These are phyloP conservation scores for Ailuropoda melanoleuca DNA, from an alignment of 2,113 vertebrate species.

Conservation along the genomic window DNA sequence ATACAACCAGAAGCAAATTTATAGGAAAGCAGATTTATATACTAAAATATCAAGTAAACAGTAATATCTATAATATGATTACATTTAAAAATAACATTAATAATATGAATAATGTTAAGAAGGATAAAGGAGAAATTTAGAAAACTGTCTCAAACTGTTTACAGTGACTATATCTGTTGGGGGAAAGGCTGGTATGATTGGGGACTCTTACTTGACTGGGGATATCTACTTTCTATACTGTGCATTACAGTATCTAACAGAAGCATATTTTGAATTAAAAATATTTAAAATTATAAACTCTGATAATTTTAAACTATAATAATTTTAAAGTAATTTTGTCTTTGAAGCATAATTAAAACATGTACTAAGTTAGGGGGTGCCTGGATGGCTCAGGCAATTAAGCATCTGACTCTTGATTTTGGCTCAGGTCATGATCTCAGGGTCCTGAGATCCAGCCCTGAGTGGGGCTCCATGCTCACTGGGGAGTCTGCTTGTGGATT, in stretches of 20 bases:
- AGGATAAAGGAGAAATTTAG: conserved; percentile 11
- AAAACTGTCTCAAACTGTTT: background rate
- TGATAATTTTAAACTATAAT: conserved; percentile 28
- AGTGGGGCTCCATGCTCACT: background rate
- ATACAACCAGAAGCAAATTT: background rate
- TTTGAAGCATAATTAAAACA: conserved; percentile 1
- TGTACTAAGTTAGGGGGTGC: background rate
- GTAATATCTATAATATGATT: background rate
- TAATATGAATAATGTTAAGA: background rate
- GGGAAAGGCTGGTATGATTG: background rate
- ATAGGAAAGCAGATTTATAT: background rate
- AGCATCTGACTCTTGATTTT: background rate
- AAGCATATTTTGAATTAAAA: background rate
- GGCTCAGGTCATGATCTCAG: background rate
- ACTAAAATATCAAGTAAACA: background rate
- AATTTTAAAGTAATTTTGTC: background rate
- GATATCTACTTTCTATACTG: background rate
- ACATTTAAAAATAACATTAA: background rate
- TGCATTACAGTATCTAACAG: background rate
- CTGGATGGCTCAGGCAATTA: background rate
- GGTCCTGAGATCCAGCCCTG: background rate
- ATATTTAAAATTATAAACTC: background rate
- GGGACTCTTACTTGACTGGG: background rate
- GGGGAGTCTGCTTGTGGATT: background rate
- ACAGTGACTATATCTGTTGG: background rate